A percentile compares a stretch with the other conserved stretches of the same genome.
phyloP scores from a whole-genome alignment of 1,140 invertebrate species.

The Pogonomyrmex barbatus region DNA sequence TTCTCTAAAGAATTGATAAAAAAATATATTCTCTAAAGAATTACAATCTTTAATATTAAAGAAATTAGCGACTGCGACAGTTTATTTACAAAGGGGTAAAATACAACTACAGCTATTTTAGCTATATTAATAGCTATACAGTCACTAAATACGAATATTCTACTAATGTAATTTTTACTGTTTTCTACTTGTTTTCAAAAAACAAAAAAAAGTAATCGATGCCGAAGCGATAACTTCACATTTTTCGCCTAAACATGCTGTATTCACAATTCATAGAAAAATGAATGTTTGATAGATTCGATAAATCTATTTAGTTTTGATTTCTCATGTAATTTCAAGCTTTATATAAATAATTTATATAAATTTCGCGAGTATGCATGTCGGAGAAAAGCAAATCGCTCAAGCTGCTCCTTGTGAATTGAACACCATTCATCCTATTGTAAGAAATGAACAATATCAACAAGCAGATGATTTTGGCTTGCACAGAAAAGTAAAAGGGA shows the following conservation, averaged over 20 bases:
- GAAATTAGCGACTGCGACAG: too few relatives aligned
- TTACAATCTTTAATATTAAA: too few relatives aligned
- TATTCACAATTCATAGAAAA: conserved; percentile 5
- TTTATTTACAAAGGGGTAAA: too few relatives aligned
- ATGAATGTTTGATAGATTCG: conserved; percentile 6
- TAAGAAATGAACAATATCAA: conserved; percentile 23
- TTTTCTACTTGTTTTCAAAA: too few relatives aligned
- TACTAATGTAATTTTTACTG: too few relatives aligned
- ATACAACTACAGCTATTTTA: too few relatives aligned
- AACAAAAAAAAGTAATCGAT: too few relatives aligned
- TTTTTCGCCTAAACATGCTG: neutral
- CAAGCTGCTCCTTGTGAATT: neutral
- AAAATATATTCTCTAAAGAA: too few relatives aligned
- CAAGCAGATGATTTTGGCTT: neutral
- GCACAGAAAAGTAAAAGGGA: conserved; percentile 11
- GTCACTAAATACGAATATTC: too few relatives aligned
- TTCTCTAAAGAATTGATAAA: too few relatives aligned
- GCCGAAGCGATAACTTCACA: neutral
- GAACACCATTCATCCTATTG: neutral
- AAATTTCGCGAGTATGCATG: conserved; percentile 31
- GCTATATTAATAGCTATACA: too few relatives aligned
- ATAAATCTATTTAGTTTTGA: neutral
- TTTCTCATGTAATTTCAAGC: conserved; percentile 6
- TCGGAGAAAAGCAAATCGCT: neutral
- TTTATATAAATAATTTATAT: conserved; percentile 9